These are phyloP conservation scores for Idaea dimidiata DNA, from an alignment of 2,888 invertebrate species.

Conservation along the genomic window DNA sequence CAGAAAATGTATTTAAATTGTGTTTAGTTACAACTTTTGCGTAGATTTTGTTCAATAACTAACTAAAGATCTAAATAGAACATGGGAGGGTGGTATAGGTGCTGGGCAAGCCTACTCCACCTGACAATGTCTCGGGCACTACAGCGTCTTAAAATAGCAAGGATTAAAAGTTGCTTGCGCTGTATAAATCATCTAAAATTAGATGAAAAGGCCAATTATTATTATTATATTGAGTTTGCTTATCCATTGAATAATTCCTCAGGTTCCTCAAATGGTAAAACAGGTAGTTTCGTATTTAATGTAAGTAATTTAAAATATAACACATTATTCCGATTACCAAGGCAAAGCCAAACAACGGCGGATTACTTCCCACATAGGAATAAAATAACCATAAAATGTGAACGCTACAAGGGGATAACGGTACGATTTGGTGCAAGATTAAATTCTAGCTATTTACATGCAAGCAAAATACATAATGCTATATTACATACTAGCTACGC, in stretches of 20 bases:
- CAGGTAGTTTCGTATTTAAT: slow-evolving; percentile 31
- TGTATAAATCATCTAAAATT: too few relatives aligned
- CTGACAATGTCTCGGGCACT: too few relatives aligned
- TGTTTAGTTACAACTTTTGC: not conserved
- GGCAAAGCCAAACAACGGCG: slow-evolving; percentile 37
- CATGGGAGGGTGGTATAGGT: too few relatives aligned
- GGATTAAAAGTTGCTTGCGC: too few relatives aligned
- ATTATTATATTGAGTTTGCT: too few relatives aligned
- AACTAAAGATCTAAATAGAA: too few relatives aligned
- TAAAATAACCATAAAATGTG: slow-evolving; percentile 67
- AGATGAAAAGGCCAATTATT: too few relatives aligned
- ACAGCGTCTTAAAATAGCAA: too few relatives aligned
- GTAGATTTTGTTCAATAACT: not conserved
- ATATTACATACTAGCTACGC: slow-evolving; percentile 34
- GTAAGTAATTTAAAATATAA: too few relatives aligned
- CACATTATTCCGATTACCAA: slow-evolving; percentile 43
- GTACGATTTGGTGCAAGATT: slow-evolving; percentile 69
- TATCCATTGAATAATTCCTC: too few relatives aligned
- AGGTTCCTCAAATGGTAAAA: too few relatives aligned
- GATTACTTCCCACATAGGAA: slow-evolving; percentile 56
- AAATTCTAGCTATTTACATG: slow-evolving; percentile 44
- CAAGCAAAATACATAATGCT: slow-evolving; percentile 13
- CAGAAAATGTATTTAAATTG: not conserved
- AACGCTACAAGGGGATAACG: slow-evolving; percentile 38
- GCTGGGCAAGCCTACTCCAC: too few relatives aligned